Evolutionary conservation across 2,113 vertebrate genomes (phyloP).

Genomic region (Oriolus oriolus): DNA sequence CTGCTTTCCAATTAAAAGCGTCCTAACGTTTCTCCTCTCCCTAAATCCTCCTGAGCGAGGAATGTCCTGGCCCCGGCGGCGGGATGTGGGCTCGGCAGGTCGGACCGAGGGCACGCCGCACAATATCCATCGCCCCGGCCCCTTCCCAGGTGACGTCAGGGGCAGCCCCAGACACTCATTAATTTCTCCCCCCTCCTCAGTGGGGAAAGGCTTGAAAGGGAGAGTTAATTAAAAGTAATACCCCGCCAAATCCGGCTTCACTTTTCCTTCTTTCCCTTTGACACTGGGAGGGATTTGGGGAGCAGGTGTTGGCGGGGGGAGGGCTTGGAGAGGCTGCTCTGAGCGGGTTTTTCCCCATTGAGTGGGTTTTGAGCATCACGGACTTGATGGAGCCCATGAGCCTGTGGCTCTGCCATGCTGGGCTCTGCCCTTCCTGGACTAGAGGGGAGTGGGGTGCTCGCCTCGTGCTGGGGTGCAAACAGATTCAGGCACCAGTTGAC

Average conservation of each 20-base stretch:
- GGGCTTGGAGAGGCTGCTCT: neutral
- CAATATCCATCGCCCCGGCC: constrained; percentile 41
- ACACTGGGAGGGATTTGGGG: constrained; percentile 52
- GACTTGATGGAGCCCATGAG: neutral
- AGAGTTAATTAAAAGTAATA: constrained; percentile 80
- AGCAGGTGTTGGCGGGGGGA: constrained; percentile 70
- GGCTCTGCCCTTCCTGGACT: neutral
- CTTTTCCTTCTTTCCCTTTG: constrained; percentile 58
- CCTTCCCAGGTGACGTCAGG: constrained; percentile 76
- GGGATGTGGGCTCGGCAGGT: constrained; percentile 49
- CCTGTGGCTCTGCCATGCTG: neutral
- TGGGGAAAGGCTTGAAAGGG: constrained; percentile 61
- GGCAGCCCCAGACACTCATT: constrained; percentile 75
- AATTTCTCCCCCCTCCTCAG: constrained; percentile 66
- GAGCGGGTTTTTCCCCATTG: neutral
- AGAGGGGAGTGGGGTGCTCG: neutral
- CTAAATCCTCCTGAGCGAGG: constrained; percentile 74
- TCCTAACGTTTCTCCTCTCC: constrained; percentile 72
- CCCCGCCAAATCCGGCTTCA: constrained; percentile 68
- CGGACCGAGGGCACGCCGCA: constrained; percentile 54
- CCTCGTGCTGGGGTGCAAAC: accelerated
- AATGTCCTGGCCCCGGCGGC: constrained; percentile 52
- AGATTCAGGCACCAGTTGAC: neutral
- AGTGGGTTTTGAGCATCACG: neutral
- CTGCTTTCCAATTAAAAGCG: constrained; percentile 82